A percentile compares a stretch with the other conserved stretches of the same genome.
These are phyloP conservation scores for Gnathonemus echidnorhynchus DNA, from an alignment of 2,113 vertebrate species.

Conservation along the genomic window DNA sequence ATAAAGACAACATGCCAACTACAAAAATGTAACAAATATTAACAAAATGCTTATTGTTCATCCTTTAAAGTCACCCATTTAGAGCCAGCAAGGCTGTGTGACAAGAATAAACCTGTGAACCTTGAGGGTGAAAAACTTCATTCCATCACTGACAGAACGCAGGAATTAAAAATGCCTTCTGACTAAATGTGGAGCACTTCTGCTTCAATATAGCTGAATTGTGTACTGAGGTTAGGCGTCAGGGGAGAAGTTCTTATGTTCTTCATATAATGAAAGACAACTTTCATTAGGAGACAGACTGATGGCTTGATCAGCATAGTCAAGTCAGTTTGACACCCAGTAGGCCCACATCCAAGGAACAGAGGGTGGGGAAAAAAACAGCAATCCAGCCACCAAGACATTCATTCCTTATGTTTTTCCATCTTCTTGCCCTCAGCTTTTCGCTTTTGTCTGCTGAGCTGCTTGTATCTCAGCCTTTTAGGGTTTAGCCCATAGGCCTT, in stretches of 20 bases:
- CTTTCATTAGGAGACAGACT: background rate
- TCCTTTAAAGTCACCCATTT: background rate
- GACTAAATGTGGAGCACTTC: background rate
- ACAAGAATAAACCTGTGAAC: background rate
- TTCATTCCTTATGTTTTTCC: constrained; percentile 33
- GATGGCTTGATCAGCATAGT: background rate
- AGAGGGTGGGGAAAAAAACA: background rate
- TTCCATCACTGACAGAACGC: background rate
- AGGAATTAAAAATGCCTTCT: background rate
- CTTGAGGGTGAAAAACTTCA: background rate
- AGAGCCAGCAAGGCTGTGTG: background rate
- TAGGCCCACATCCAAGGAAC: background rate
- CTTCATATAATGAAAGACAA: background rate
- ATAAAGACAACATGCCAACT: background rate
- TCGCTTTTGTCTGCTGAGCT: constrained; percentile 57
- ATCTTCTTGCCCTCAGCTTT: constrained; percentile 51
- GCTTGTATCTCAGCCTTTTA: constrained; percentile 71
- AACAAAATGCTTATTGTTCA: background rate
- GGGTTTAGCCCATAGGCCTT: constrained; percentile 81
- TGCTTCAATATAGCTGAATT: background rate
- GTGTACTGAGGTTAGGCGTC: background rate
- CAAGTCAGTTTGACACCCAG: background rate
- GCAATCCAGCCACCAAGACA: background rate
- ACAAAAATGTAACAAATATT: background rate
- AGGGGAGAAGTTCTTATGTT: background rate